Base-by-base conservation (phyloP, 2,888 invertebrate genomes). In the Pristionchus fissidentatus region DNA sequence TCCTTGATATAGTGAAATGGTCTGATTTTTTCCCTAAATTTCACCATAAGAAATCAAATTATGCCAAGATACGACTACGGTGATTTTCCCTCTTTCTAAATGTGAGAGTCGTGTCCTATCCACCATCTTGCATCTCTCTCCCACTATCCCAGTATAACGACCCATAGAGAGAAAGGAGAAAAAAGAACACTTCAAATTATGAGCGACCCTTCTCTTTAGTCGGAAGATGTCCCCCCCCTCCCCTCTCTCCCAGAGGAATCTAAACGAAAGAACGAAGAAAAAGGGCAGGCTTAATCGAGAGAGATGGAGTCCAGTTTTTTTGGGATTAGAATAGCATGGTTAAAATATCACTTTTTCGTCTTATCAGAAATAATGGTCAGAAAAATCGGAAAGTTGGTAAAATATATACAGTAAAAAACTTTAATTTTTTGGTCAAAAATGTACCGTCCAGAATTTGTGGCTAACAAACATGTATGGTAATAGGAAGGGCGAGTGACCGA, bases 131-230 rank as follows among this genome's bases (percentile, higher is more conserved):
- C 32, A 66, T 66, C 66, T 38, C 66, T 66, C 66, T n/a, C n/a
- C 35, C 38, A 19, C 66, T 66, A 38, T 66, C 32, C n/a, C n/a
- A n/a, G n/a, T 66, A 66, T 66, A 66, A 66, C 66, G 66, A 66
- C 66, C 38, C 66, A 38, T 5, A 38, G 66, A 66, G 66, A 38
- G 38, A 38, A n/a, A 66, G 35, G 41, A 66, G 38, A 38, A 66
- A 66, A n/a, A 66, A 38, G 66, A 66, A 66, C 66, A 66, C 66
- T 66, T 66, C 38, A 66, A 66, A 38, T 66, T 66, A 66, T 66
- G 66, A 66, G 66, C 38, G 38, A 66, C n/a, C 38, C 13, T 41
- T 66, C 62, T 66, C 38, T 66, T 66, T 66, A 66, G 66, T 66
- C n/a, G n/a, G n/a, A n/a, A n/a, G n/a, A n/a, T n/a, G n/a, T n/a